Conservation (phyloP, 2,888 invertebrate species). For the Nasonovia ribisnigri region DNA sequence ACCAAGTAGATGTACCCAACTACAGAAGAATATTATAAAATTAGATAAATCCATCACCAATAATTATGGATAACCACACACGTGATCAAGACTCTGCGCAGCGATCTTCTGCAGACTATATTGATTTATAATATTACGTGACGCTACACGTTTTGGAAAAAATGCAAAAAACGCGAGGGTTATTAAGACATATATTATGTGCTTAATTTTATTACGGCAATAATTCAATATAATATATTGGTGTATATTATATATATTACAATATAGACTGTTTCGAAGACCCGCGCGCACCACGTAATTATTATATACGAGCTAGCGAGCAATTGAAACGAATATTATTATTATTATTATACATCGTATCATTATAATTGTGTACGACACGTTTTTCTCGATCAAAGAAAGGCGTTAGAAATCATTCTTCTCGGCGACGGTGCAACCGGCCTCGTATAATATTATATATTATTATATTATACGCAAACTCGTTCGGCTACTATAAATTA, state of each 20-base stretch:
- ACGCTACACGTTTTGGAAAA: not conserved
- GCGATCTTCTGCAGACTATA: not conserved
- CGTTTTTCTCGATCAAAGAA: not conserved
- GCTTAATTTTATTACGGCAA: slow-evolving; percentile 22
- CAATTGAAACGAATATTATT: not conserved
- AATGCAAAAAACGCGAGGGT: not conserved
- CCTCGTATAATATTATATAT: not conserved
- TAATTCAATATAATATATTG: slow-evolving; percentile 8
- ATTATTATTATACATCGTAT: not conserved
- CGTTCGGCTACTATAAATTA: slow-evolving; percentile 53
- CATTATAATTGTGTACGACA: not conserved
- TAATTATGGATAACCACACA: not conserved
- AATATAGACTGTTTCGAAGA: not conserved
- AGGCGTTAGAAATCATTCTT: slow-evolving; percentile 24
- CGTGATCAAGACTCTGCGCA: not conserved
- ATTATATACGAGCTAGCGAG: not conserved
- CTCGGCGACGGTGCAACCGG: not conserved
- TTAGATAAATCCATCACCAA: not conserved
- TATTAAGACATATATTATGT: slow-evolving; percentile 22
- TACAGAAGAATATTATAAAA: not conserved
- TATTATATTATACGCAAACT: slow-evolving; percentile 10
- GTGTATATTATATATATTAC: not conserved
- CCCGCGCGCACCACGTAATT: not conserved
- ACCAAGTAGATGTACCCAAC: not conserved
- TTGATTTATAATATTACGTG: not conserved